A percentile compares a stretch with the other conserved stretches of the same genome.
phyloP scores from a whole-genome alignment of 1,140 invertebrate species.

The Drosophila hydei region DNA sequence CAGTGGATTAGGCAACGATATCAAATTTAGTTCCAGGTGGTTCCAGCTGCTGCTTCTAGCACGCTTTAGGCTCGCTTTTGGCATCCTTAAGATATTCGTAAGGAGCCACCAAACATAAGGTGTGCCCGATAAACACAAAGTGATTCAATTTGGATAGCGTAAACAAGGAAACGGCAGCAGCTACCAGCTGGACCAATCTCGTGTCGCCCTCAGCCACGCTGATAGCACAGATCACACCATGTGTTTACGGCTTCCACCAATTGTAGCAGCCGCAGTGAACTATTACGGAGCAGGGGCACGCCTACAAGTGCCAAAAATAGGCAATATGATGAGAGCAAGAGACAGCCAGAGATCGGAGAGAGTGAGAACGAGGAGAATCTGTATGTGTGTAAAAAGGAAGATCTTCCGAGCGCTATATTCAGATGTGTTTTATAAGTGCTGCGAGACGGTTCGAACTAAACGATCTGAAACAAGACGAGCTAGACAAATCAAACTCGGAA shows the following conservation, averaged over 20 bases:
- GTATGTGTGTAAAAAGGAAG: slow-evolving; percentile 60
- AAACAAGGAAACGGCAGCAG: slow-evolving; percentile 21
- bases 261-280: slow-evolving; percentile 38
- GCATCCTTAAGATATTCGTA: slow-evolving; percentile 20
- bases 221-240: slow-evolving; percentile 70
- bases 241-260: slow-evolving; percentile 68
- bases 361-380: slow-evolving; percentile 22
- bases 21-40: slow-evolving; percentile 46
- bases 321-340: slow-evolving; percentile 21
- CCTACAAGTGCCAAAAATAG: slow-evolving; percentile 77
- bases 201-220: slow-evolving; percentile 36
- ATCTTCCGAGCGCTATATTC: slow-evolving; percentile 40
- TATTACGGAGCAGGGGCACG: slow-evolving; percentile 38
- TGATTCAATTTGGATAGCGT: slow-evolving; percentile 16
- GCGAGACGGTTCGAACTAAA: slow-evolving; percentile 1
- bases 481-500: background rate
- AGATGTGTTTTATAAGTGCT: slow-evolving; percentile 53
- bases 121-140: slow-evolving; percentile 10
- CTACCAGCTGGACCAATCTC: slow-evolving; percentile 65
- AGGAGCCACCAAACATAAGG: slow-evolving; percentile 4
- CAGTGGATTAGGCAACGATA: slow-evolving; percentile 30
- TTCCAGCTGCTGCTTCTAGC: slow-evolving; percentile 33
- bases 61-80: slow-evolving; percentile 15
- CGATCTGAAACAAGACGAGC: slow-evolving; percentile 1
- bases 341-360: slow-evolving; percentile 2